Conservation (phyloP, 2,888 invertebrate species). For the Ochlodes sylvanus region DNA sequence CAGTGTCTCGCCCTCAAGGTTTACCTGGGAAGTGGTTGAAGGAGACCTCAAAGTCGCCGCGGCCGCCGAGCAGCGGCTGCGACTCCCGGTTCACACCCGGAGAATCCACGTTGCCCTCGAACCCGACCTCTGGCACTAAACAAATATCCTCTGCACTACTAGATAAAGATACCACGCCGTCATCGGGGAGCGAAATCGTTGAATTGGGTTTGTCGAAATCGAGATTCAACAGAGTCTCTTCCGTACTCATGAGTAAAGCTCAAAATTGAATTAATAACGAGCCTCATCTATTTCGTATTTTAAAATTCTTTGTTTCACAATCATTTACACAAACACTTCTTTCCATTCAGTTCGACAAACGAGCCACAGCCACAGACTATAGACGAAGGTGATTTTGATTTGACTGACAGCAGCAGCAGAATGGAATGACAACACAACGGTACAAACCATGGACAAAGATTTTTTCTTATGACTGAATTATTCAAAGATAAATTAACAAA, state of each 20-base stretch:
- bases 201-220: constrained; percentile 85
- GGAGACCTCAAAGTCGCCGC: constrained; percentile 89
- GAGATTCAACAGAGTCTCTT: constrained; percentile 86
- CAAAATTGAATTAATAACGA: constrained; percentile 73
- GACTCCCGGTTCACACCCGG: constrained; percentile 95
- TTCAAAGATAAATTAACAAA: neutral
- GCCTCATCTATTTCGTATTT: constrained; percentile 81
- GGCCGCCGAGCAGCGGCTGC: constrained; percentile 96
- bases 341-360: constrained; percentile 58
- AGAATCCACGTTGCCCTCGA: constrained; percentile 93
- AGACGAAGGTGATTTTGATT: constrained; percentile 53
- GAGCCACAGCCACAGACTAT: constrained; percentile 59
- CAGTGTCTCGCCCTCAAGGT: constrained; percentile 47
- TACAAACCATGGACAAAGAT: constrained; percentile 45
- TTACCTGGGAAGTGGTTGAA: constrained; percentile 95
- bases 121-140: constrained; percentile 93
- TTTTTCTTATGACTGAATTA: neutral
- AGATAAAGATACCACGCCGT: constrained; percentile 85
- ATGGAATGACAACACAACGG: constrained; percentile 42
- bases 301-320: constrained; percentile 81
- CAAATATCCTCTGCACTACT: constrained; percentile 88
- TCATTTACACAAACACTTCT: constrained; percentile 81
- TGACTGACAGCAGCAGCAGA: constrained; percentile 41
- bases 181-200: constrained; percentile 78
- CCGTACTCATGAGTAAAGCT: constrained; percentile 86